A percentile compares a stretch with the other conserved stretches of the same genome.
Conservation (phyloP, 2,888 invertebrate genomes). For the Gymnocheta viridis region DNA sequence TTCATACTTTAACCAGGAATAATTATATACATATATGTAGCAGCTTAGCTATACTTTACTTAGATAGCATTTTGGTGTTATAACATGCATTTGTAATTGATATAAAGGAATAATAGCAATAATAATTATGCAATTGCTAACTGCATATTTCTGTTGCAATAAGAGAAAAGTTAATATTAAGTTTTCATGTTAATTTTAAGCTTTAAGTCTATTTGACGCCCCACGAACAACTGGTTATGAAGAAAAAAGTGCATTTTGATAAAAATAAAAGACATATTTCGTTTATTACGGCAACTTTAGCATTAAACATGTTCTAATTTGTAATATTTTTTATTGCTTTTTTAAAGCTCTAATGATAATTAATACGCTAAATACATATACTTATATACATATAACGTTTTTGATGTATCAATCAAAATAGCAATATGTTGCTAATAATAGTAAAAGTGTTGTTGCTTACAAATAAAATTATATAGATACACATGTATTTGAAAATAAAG, state of each 20-base stretch:
- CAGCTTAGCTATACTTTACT: conserved; percentile 23
- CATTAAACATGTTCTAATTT: conserved; percentile 54
- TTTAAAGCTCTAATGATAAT: conserved; percentile 2
- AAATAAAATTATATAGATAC: conserved; percentile 35
- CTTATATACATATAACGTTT: conserved; percentile 6
- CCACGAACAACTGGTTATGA: background rate
- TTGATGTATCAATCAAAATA: conserved; percentile 27
- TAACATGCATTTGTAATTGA: conserved; percentile 2
- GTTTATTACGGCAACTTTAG: conserved; percentile 33
- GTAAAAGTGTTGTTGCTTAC: conserved; percentile 25
- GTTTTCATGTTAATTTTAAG: conserved; percentile 44
- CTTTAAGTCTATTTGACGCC: conserved; percentile 55
- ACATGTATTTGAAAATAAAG: conserved; percentile 1
- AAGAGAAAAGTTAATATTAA: conserved; percentile 18
- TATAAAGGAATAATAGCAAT: background rate
- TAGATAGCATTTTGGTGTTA: background rate
- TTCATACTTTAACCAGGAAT: conserved; percentile 4
- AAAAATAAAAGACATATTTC: conserved; percentile 24
- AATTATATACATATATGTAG: conserved; percentile 12
- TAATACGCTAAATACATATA: conserved; percentile 30
- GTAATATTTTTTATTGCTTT: conserved; percentile 10
- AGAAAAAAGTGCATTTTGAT: conserved; percentile 35
- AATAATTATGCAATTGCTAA: background rate
- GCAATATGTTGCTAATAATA: conserved; percentile 23
- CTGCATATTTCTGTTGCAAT: conserved; percentile 42